Evolutionary conservation across 2,888 invertebrate genomes (phyloP).

Genomic region (Athalia circularis): DNA sequence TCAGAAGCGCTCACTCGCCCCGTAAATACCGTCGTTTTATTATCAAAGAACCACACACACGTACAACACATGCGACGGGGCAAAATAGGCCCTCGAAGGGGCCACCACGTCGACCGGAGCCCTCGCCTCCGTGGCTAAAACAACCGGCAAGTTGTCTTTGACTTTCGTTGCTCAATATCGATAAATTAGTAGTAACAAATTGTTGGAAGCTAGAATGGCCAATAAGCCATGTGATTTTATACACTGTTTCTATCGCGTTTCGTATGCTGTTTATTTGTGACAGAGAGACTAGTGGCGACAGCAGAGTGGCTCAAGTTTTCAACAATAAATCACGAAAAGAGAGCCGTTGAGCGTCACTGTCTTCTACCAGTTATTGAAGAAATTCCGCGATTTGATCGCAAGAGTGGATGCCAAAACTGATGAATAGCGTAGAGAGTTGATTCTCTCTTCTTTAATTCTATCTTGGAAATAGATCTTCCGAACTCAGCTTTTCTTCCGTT

Average conservation of each 20-base stretch:
- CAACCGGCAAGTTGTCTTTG: slow-evolving; percentile 1
- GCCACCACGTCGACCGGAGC: slow-evolving; percentile 6
- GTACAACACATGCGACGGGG: slow-evolving; percentile 22
- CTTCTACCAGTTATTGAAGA: not conserved
- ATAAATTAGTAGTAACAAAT: slow-evolving; percentile 27
- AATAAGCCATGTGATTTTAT: slow-evolving; percentile 21
- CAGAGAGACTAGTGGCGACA: slow-evolving; percentile 12
- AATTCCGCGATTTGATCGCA: too few relatives aligned
- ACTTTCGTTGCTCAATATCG: slow-evolving; percentile 11
- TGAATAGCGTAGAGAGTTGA: too few relatives aligned
- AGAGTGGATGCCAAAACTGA: too few relatives aligned
- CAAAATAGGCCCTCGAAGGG: slow-evolving; percentile 1
- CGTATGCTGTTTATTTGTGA: slow-evolving; percentile 9
- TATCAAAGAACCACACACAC: slow-evolving; percentile 44
- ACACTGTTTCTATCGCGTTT: not conserved
- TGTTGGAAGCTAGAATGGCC: slow-evolving; percentile 18
- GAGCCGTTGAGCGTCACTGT: not conserved
- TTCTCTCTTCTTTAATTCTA: too few relatives aligned
- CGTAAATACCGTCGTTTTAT: slow-evolving; percentile 47
- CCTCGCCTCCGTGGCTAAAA: not conserved
- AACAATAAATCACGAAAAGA: slow-evolving; percentile 10
- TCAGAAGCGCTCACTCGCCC: slow-evolving; percentile 46
- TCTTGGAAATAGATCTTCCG: too few relatives aligned
- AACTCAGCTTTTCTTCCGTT: too few relatives aligned
- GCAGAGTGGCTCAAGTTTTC: slow-evolving; percentile 8